Evolutionary conservation across 2,888 invertebrate species (phyloP).

Genomic region (Temnothorax rugatulus): DNA sequence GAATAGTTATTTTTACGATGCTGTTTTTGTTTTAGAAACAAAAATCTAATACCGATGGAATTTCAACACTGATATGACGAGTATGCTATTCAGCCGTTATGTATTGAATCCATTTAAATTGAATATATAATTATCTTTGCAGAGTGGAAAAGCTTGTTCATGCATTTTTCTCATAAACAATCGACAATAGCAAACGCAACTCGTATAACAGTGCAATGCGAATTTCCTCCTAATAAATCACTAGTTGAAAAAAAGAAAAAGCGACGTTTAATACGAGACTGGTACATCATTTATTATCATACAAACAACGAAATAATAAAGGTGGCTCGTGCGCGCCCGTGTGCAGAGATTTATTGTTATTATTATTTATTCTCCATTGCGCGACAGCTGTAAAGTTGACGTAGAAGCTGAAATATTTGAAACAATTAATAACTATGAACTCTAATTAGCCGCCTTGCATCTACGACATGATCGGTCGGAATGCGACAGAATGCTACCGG

Average conservation of each 20-base stretch:
- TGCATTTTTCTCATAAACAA: slow-evolving; percentile 16
- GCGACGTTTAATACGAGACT: slow-evolving; percentile 12
- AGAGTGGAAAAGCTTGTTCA: neutral
- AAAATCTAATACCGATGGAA: neutral
- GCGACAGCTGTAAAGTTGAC: slow-evolving; percentile 27
- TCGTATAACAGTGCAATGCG: neutral
- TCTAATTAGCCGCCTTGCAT: slow-evolving; percentile 64
- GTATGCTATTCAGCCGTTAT: neutral
- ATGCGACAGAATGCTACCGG: slow-evolving; percentile 50
- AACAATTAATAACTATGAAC: slow-evolving; percentile 53
- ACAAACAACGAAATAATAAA: slow-evolving; percentile 38
- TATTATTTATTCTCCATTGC: slow-evolving; percentile 40
- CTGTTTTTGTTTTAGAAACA: neutral
- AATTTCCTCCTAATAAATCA: slow-evolving; percentile 4
- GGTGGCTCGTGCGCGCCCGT: neutral
- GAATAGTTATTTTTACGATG: neutral
- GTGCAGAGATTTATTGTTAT: slow-evolving; percentile 37
- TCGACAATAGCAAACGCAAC: neutral
- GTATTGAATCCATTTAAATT: slow-evolving; percentile 7
- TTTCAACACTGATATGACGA: neutral
- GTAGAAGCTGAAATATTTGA: slow-evolving; percentile 48
- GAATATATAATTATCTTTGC: neutral
- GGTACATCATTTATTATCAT: slow-evolving; percentile 19
- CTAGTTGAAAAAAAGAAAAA: slow-evolving; percentile 2
- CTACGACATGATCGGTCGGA: slow-evolving; percentile 49